These are phyloP conservation scores for Eilema sororculum DNA, from an alignment of 2,888 invertebrate species.

Conservation along the genomic window DNA sequence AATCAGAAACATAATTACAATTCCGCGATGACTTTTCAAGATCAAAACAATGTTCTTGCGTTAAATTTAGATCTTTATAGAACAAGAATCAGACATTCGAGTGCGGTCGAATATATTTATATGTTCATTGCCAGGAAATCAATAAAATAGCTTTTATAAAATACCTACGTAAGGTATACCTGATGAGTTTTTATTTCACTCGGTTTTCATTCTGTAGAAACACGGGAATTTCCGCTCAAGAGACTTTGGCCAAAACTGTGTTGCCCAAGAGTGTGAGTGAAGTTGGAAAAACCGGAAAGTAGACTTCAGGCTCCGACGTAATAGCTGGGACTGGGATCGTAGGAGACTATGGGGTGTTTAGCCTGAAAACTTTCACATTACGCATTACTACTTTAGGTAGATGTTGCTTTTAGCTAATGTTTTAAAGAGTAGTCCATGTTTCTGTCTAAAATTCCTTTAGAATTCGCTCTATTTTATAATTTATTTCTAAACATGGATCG, in stretches of 20 bases:
- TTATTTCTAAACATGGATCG: neutral
- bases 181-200: neutral
- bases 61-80: neutral
- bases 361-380: neutral
- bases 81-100: constrained; percentile 17
- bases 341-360: too few relatives aligned
- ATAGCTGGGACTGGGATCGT: neutral
- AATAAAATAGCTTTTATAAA: constrained; percentile 19
- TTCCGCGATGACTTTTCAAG: constrained; percentile 9
- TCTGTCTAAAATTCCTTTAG: too few relatives aligned
- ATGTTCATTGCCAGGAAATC: constrained; percentile 7
- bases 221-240: neutral
- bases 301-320: neutral
- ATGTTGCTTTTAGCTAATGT: neutral
- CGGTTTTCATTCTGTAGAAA: neutral
- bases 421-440: too few relatives aligned
- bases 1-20: constrained; percentile 4
- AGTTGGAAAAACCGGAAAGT: neutral
- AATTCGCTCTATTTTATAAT: too few relatives aligned
- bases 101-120: constrained; percentile 8
- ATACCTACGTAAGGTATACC: constrained; percentile 11
- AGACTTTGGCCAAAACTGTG: neutral
- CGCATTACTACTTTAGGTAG: neutral
- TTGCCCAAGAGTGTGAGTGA: too few relatives aligned
- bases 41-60: constrained; percentile 9